phyloP scores from a whole-genome alignment of 2,888 invertebrate genomes.

The Hylaea fasciaria region DNA sequence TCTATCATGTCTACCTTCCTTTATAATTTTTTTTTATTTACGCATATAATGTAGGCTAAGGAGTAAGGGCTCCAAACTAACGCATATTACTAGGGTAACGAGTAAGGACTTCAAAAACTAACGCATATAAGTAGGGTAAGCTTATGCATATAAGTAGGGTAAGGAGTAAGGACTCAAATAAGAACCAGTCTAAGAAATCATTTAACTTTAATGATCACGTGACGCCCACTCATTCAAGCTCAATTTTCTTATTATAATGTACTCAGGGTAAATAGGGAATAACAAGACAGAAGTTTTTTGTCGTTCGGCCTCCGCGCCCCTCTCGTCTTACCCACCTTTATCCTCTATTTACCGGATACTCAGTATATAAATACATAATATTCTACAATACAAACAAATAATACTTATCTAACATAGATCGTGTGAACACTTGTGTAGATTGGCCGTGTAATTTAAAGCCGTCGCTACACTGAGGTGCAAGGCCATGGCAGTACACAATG shows the following conservation, averaged over 20 bases:
- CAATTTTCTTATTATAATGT: background rate
- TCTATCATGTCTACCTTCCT: background rate
- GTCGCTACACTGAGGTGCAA: background rate
- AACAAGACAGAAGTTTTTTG: background rate
- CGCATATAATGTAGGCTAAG: too few species aligned
- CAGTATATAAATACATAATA: background rate
- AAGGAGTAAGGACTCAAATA: too few species aligned
- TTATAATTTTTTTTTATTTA: background rate
- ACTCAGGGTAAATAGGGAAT: background rate
- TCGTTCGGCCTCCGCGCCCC: background rate
- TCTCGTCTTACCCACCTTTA: too few species aligned
- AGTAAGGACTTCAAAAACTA: too few species aligned
- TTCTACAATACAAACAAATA: background rate
- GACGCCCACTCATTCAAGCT: constrained; percentile 5
- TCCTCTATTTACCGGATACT: too few species aligned
- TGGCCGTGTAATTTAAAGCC: too few species aligned
- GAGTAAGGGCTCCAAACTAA: too few species aligned
- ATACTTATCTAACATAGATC: background rate
- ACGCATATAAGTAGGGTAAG: too few species aligned
- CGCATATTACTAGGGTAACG: too few species aligned
- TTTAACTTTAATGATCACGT: background rate
- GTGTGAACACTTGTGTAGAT: constrained; percentile 1
- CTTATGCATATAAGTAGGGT: too few species aligned
- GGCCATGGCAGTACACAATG: background rate
- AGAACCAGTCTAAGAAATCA: background rate